A percentile compares a stretch with the other conserved stretches of the same genome.
Conservation (phyloP, 2,888 invertebrate species). For the Cataglyphis altisquamis region DNA sequence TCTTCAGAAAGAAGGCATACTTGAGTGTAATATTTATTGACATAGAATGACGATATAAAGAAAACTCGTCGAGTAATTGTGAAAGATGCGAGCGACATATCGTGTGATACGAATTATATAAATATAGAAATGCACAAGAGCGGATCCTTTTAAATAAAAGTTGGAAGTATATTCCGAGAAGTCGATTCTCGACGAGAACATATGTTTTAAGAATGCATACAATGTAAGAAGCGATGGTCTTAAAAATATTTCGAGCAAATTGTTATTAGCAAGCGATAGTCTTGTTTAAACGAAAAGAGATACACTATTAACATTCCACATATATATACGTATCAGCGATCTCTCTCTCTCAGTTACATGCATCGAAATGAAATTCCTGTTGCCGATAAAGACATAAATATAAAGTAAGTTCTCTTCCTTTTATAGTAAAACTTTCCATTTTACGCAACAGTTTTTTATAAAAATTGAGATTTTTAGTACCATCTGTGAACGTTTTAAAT, state of each 20-base stretch:
- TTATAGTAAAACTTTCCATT: constrained; percentile 39
- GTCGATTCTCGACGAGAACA: constrained; percentile 3
- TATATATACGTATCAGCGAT: constrained; percentile 12
- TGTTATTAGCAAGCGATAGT: constrained; percentile 16
- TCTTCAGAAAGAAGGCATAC: constrained; percentile 77
- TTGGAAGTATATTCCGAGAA: constrained; percentile 3
- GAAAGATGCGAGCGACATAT: constrained; percentile 37
- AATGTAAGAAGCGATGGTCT: background rate
- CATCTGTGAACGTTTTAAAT: constrained; percentile 18
- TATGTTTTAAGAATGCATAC: background rate
- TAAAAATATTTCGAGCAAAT: constrained; percentile 8
- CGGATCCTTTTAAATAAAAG: background rate
- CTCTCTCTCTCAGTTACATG: constrained; percentile 12
- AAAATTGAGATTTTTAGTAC: constrained; percentile 11
- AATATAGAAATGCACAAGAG: background rate
- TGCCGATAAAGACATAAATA: constrained; percentile 16
- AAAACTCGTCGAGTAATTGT: constrained; percentile 33
- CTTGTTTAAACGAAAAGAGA: constrained; percentile 2
- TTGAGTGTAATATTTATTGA: constrained; percentile 78
- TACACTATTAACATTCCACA: constrained; percentile 8
- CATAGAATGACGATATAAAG: constrained; percentile 65
- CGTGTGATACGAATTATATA: constrained; percentile 27
- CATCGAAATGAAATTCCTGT: constrained; percentile 26
- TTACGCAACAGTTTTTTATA: constrained; percentile 19
- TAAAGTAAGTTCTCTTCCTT: constrained; percentile 45